phyloP scores from a whole-genome alignment of 1,140 invertebrate species.

The Physella acuta region DNA sequence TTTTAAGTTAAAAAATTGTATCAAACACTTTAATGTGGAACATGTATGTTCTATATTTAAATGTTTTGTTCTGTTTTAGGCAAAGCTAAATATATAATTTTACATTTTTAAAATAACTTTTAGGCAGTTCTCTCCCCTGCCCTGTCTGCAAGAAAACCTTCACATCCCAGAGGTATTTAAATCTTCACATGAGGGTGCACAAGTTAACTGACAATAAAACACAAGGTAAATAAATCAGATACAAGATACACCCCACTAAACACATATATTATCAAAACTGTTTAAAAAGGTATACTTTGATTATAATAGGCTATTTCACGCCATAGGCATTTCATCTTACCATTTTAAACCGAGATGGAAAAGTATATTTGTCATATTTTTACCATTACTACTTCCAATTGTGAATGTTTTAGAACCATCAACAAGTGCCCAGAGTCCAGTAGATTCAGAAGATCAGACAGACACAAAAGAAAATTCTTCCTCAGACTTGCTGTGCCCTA shows the following conservation, averaged over 20 bases:
- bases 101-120: too few species aligned
- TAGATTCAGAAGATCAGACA: neutral
- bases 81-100: too few species aligned
- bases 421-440: neutral
- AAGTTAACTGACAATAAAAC: constrained; percentile 52
- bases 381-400: neutral
- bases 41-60: too few species aligned
- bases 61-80: too few species aligned
- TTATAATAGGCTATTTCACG: neutral
- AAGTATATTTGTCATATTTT: neutral
- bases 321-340: neutral
- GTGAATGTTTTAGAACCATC: neutral
- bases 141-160: constrained; percentile 52
- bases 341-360: neutral
- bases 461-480: neutral
- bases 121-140: constrained; percentile 34
- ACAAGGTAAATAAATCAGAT: neutral
- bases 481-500: constrained; percentile 6
- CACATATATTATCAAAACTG: too few species aligned
- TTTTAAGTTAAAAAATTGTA: too few species aligned
- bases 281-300: constrained; percentile 5
- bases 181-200: constrained; percentile 58
- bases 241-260: too few species aligned
- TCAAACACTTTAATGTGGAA: too few species aligned
- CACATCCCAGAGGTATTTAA: constrained; percentile 57